phyloP scores from a whole-genome alignment of 2,113 vertebrate species.

The Hippopotamus amphibius region DNA sequence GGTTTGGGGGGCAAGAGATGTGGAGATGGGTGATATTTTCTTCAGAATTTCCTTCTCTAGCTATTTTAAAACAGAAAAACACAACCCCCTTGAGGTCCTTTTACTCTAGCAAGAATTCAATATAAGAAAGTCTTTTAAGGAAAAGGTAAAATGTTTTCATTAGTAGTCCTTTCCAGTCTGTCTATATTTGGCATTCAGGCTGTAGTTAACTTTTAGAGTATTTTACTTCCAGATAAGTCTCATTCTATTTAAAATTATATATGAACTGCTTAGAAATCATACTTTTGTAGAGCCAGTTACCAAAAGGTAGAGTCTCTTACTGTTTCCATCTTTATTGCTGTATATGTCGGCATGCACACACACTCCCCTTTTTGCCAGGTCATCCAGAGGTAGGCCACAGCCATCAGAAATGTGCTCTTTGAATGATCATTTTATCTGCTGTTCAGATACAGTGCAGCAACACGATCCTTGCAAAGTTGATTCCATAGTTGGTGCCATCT shows the following conservation, averaged over 20 bases:
- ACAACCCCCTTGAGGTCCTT: not conserved
- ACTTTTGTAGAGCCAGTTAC: not conserved
- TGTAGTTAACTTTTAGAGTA: not conserved
- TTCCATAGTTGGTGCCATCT: constrained; percentile 76
- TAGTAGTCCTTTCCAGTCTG: not conserved
- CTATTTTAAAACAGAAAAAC: constrained; percentile 1
- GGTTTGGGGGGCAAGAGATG: not conserved
- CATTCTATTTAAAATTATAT: constrained; percentile 39
- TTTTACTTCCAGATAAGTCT: constrained; percentile 15
- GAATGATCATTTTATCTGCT: not conserved
- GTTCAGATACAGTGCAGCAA: constrained; percentile 67
- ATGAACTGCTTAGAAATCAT: constrained; percentile 23
- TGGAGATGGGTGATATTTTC: not conserved
- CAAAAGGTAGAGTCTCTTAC: not conserved
- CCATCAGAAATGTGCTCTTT: constrained; percentile 12
- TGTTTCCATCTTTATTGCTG: not conserved
- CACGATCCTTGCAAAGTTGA: constrained; percentile 78
- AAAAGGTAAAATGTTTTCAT: constrained; percentile 26
- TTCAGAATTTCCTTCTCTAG: not conserved
- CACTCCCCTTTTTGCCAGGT: not conserved
- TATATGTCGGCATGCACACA: not conserved
- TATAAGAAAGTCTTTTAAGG: constrained; percentile 20
- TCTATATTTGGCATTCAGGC: not conserved
- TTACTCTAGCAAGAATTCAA: not conserved
- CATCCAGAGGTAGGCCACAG: not conserved